phyloP scores from a whole-genome alignment of 2,113 vertebrate species.

The Rhinoptilus africanus region DNA sequence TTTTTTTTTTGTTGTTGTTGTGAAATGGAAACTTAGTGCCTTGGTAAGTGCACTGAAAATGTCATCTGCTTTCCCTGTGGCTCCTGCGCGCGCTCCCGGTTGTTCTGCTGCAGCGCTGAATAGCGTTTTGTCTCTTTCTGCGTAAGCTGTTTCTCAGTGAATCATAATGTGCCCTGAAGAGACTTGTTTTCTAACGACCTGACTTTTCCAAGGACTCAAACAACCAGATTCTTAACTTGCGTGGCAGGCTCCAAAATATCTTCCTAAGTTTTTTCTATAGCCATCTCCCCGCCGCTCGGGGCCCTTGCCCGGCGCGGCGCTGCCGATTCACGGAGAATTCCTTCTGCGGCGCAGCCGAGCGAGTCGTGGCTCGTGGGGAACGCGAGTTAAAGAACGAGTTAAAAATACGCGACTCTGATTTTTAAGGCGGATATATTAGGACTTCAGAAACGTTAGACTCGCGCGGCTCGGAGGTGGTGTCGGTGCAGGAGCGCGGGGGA shows the following conservation, averaged over 20 bases:
- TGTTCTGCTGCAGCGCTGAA: rapidly evolving
- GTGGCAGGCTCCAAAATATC: neutral
- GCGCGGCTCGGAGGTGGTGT: rapidly evolving
- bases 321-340: neutral
- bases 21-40: conserved; percentile 13
- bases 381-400: neutral
- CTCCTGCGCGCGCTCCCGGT: neutral
- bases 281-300: rapidly evolving
- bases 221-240: neutral
- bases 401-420: rapidly evolving
- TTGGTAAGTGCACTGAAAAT: conserved; percentile 20
- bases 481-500: neutral
- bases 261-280: rapidly evolving
- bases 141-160: neutral
- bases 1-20: neutral
- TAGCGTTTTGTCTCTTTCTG: neutral
- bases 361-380: rapidly evolving
- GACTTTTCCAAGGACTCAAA: neutral
- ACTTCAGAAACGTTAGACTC: rapidly evolving
- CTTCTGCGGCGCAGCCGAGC: rapidly evolving
- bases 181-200: neutral
- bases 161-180: neutral
- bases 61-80: neutral
- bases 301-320: neutral
- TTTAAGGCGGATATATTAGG: rapidly evolving